Percentiles rank a stretch among this genome's conserved stretches.
phyloP scores from a whole-genome alignment of 1,140 invertebrate genomes.

The Latrodectus geometricus region DNA sequence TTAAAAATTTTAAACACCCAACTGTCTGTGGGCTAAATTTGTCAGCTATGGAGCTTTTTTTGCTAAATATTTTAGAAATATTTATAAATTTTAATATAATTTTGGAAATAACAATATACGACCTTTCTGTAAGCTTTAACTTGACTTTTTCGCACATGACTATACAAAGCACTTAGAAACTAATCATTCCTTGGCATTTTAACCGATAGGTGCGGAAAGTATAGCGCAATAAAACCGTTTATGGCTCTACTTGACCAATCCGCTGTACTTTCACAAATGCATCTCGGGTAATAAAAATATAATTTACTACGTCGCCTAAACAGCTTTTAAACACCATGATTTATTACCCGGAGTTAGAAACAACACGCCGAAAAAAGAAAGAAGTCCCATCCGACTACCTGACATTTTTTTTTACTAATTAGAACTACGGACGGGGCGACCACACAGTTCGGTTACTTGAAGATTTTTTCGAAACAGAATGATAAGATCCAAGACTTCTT shows the following conservation, averaged over 20 bases:
- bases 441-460: constrained; percentile 39
- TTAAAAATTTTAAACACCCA: too few species aligned
- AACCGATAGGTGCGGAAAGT: constrained; percentile 53
- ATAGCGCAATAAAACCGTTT: constrained; percentile 48
- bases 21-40: too few species aligned
- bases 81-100: too few species aligned
- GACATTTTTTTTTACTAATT: constrained; percentile 56
- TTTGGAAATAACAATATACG: too few species aligned
- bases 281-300: constrained; percentile 45
- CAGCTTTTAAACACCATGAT: constrained; percentile 57
- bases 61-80: too few species aligned
- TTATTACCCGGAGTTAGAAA: constrained; percentile 23
- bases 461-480: not conserved
- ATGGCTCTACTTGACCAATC: constrained; percentile 32
- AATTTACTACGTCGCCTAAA: constrained; percentile 46
- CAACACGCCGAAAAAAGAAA: not conserved
- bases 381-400: not conserved
- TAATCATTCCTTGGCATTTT: constrained; percentile 36
- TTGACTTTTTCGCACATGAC: not conserved
- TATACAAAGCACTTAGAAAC: constrained; percentile 44
- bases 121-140: too few species aligned
- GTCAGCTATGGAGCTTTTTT: too few species aligned
- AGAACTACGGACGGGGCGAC: constrained; percentile 41
- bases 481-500: constrained; percentile 6
- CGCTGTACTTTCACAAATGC: constrained; percentile 35